Percentiles rank a stretch among this genome's conserved stretches.
phyloP scores from a whole-genome alignment of 1,140 invertebrate species.

The Periplaneta americana region DNA sequence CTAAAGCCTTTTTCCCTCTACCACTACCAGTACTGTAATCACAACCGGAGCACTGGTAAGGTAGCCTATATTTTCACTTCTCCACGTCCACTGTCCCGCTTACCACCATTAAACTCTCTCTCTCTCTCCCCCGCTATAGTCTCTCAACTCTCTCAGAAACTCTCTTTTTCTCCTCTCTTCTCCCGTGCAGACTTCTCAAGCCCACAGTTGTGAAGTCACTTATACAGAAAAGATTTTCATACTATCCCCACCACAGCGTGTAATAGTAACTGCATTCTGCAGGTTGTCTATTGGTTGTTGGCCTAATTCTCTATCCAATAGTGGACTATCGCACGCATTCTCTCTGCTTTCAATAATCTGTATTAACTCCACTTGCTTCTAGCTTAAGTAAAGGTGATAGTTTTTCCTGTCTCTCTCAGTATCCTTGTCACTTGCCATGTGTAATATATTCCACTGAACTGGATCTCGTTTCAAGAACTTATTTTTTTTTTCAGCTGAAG shows the following conservation, averaged over 20 bases:
- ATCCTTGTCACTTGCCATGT: neutral
- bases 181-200: neutral
- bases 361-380: neutral
- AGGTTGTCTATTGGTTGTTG: neutral
- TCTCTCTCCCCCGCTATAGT: neutral
- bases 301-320: neutral
- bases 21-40: neutral
- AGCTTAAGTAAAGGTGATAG: neutral
- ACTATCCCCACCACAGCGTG: neutral
- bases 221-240: neutral
- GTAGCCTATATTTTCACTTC: neutral
- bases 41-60: neutral
- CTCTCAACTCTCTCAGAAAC: neutral
- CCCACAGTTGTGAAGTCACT: neutral
- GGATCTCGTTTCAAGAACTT: neutral
- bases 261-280: neutral
- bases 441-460: neutral
- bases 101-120: neutral
- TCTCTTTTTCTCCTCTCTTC: neutral
- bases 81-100: neutral
- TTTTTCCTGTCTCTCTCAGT: neutral
- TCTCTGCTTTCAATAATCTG: neutral
- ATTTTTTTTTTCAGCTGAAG: neutral
- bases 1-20: no score
- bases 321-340: neutral